Conservation (phyloP, 2,113 vertebrate genomes). For the Dendropsophus ebraccatus region DNA sequence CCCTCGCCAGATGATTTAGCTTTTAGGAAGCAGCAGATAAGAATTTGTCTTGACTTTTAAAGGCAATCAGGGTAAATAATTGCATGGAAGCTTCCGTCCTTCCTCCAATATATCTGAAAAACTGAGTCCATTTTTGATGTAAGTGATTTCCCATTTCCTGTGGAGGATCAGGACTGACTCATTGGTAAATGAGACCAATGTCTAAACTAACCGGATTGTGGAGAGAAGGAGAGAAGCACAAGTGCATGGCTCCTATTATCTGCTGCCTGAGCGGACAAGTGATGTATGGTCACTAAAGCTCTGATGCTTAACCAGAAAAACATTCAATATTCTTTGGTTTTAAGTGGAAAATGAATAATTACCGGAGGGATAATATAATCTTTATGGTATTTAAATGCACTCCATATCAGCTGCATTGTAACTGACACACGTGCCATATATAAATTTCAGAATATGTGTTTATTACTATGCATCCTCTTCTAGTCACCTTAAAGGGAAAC, state of each 20-base stretch:
- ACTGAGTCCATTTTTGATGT: constrained; percentile 81
- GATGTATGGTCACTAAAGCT: constrained; percentile 71
- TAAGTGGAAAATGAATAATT: constrained; percentile 75
- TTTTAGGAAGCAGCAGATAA: constrained; percentile 76
- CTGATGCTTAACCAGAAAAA: constrained; percentile 64
- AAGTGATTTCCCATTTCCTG: constrained; percentile 81
- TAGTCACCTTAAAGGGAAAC: neutral
- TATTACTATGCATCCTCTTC: neutral
- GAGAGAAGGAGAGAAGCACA: constrained; percentile 68
- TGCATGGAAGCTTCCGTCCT: constrained; percentile 74
- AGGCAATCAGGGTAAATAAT: constrained; percentile 83
- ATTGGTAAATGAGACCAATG: constrained; percentile 80
- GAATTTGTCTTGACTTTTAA: constrained; percentile 85
- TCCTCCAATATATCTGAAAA: constrained; percentile 79
- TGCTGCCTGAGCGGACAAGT: constrained; percentile 72
- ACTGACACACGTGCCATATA: constrained; percentile 7
- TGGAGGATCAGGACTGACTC: constrained; percentile 73
- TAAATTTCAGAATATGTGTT: neutral
- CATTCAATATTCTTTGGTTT: constrained; percentile 73
- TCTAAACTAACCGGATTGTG: constrained; percentile 67
- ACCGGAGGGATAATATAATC: constrained; percentile 66
- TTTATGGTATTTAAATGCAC: constrained; percentile 35
- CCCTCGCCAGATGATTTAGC: constrained; percentile 79
- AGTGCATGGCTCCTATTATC: constrained; percentile 69
- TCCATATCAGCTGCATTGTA: constrained; percentile 21